Base-by-base conservation (phyloP, 2,113 vertebrate species). In the Eretmochelys imbricata region DNA sequence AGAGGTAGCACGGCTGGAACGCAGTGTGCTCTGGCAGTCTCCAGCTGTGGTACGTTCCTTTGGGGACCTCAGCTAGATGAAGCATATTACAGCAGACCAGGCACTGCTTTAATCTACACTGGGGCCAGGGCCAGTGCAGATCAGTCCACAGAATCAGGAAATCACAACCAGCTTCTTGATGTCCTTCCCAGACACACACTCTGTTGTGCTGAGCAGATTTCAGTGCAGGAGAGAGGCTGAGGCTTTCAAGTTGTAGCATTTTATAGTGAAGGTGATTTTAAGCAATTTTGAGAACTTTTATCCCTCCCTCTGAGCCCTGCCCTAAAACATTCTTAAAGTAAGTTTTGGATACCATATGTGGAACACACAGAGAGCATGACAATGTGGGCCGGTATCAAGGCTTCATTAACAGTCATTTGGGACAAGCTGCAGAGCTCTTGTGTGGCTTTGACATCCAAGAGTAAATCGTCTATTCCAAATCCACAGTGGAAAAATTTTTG, bases 251-350 rank as follows among this genome's bases (percentile, higher is more conserved):
- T 89, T 42, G 75, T 12, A 9, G 9, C 35, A 83, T 94, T 94
- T 89, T 85, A 92, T 53, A 88, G 49, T 51, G 55, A 78, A 81
- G 88, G 80, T 88, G 51, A 88, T 59, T 87, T 88, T 57, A 88
- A 88, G 87, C 75, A 57, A 24, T 83, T 86, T 19, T 62, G 59
- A 91, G 53, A 90, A 27, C 49, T 80, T 95, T n/a, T 14, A 82
- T 10, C 14, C 82, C 75, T 10, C 10, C 55, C 75, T 75, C 82
- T 82, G 59, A 82, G 49, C 82, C 85, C 79, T 16, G 31, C 76
- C 75, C 49, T 84, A 46, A 48, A 48, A 48, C 24, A 8, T 46
- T 48, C 12, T 78, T 48, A 29, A 48, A 78, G 14, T 78, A 48
- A 48, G 11, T 78, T 78, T 78, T 48, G 75, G 22, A 42, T 27